Percentiles rank a stretch among this genome's conserved stretches.
These are phyloP conservation scores for Dascillus cervinus DNA, from an alignment of 2,888 invertebrate genomes.

Conservation along the genomic window DNA sequence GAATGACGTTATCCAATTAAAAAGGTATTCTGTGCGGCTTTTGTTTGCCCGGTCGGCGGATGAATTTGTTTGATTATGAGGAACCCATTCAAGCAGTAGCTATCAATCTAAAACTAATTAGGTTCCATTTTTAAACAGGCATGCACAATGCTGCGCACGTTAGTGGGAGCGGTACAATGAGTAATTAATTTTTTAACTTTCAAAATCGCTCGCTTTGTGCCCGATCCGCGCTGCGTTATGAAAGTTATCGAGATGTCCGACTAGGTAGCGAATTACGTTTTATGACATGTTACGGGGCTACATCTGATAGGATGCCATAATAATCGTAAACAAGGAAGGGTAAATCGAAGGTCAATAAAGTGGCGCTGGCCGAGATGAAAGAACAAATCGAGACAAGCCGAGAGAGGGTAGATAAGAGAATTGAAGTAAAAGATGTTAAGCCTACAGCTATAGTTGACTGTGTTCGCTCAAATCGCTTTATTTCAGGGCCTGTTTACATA, in stretches of 20 bases:
- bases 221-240: constrained; percentile 5
- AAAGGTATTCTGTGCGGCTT: constrained; percentile 22
- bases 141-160: constrained; percentile 15
- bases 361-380: constrained; percentile 30
- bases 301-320: constrained; percentile 28
- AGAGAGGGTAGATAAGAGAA: constrained; percentile 13
- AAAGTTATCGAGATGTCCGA: constrained; percentile 9
- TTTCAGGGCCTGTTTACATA: no score
- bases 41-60: constrained; percentile 16
- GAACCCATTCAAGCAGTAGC: constrained; percentile 15
- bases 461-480: no score
- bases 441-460: no score
- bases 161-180: constrained; percentile 18
- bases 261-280: constrained; percentile 11
- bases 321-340: constrained; percentile 30
- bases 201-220: no score
- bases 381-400: constrained; percentile 27
- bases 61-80: constrained; percentile 24
- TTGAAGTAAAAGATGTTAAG: constrained; percentile 11
- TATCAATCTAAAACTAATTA: constrained; percentile 24
- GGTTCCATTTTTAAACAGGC: constrained; percentile 21
- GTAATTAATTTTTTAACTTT: constrained; percentile 21
- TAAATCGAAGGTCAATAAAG: constrained; percentile 32
- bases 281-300: constrained; percentile 23
- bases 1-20: constrained; percentile 23